These are phyloP conservation scores for Lasioglossum morio DNA, from an alignment of 2,888 invertebrate species.

Conservation along the genomic window DNA sequence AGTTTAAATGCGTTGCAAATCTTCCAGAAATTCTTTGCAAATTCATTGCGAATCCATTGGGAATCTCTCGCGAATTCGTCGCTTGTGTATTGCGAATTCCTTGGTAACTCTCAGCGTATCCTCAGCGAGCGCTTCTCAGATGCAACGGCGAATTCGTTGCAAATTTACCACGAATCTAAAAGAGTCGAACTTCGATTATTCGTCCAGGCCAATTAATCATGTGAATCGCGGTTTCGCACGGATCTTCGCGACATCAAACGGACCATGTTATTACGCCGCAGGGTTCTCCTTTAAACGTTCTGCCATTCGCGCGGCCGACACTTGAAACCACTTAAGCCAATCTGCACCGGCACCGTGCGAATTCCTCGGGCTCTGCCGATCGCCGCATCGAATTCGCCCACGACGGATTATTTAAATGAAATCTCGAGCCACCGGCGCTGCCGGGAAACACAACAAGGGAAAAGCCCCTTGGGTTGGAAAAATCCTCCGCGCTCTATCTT, in stretches of 20 bases:
- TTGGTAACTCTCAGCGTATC: background rate
- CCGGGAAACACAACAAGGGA: background rate
- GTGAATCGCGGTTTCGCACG: constrained; percentile 18
- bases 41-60: background rate
- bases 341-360: constrained; percentile 23
- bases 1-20: background rate
- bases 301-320: constrained; percentile 21
- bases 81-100: background rate
- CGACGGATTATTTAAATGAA: constrained; percentile 10
- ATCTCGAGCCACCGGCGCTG: background rate
- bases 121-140: background rate
- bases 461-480: background rate
- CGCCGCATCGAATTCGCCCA: background rate
- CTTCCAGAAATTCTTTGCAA: background rate
- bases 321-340: constrained; percentile 52
- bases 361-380: constrained; percentile 28
- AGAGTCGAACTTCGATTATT: background rate
- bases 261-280: constrained; percentile 18
- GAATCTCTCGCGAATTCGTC: too few species aligned
- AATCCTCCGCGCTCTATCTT: background rate
- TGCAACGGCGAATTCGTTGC: background rate
- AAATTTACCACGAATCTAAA: background rate
- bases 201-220: constrained; percentile 46
- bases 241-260: constrained; percentile 32
- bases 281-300: constrained; percentile 29